Base-by-base conservation (phyloP, 1,140 invertebrate genomes). In the Heliconius himera region DNA sequence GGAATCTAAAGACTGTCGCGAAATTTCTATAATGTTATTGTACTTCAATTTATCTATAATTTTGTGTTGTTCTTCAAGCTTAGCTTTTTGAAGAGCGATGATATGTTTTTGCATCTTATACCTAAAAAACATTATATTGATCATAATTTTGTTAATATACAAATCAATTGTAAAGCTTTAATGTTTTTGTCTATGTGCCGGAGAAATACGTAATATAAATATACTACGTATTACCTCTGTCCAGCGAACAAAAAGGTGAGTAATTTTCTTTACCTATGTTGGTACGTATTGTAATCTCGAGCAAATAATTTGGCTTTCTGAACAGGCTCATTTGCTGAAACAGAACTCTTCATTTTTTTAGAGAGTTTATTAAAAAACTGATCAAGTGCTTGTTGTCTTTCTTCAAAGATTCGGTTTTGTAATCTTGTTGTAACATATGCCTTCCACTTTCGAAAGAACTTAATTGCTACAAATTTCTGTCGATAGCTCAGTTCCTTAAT, bases 31-130 rank as follows among this genome's bases (percentile, higher is more conserved):
- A 33, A 96, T 95, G 86, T 95, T 96, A 46, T 96, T 95, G 41
- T 96, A 90, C 84, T 96, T 96, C 0, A 96, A 86, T 86, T 96
- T 95, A 88, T 96, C 95, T 75, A 96, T 96, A 2, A 96, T 77
- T 84, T 95, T 95, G 74, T 96, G 95, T 90, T 96, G 96, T 75
- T 96, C 95, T 81, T 96, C 95, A 77, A 96, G 85, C 90, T 96
- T 96, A 8, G 94, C 90, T 84, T 95, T 96, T 86, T 96, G 96
- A 13, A 95, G 81, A 49, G 96, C 95, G 66, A 96, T 96, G 56
- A 96, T 96, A 78, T 95, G 94, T 87, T 96, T 96, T 88, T 96
- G 96, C 20, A 96, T 92, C 85, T 95, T 95, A 29, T 96, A 95
- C 82, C 96, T 95, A 73, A 81, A 87, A 87, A 20, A 77, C 3